phyloP scores from a whole-genome alignment of 2,797 vertebrate species.

The Enteromius paludinosus region DNA sequence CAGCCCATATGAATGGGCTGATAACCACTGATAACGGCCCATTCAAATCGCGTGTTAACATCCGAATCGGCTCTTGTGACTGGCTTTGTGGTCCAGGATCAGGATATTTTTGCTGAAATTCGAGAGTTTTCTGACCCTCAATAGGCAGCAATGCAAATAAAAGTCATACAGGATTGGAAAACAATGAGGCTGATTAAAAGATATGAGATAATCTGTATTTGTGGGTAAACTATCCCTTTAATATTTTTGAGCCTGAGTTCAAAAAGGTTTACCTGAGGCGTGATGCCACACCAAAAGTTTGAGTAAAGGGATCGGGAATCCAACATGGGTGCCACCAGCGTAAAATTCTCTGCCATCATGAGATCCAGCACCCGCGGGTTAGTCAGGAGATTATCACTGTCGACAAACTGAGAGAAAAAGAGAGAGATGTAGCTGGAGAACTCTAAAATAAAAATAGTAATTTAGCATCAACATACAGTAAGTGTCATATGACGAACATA shows the following conservation, averaged over 20 bases:
- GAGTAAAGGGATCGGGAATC: slow-evolving; percentile 95
- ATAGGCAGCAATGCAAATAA: too few species aligned
- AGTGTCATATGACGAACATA: neutral
- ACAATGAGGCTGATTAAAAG: neutral
- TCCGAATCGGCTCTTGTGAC: too few species aligned
- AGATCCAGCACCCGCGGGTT: slow-evolving; percentile 88
- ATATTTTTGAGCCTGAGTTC: neutral
- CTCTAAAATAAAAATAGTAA: neutral
- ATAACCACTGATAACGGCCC: too few species aligned
- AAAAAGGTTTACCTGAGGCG: slow-evolving; percentile 84
- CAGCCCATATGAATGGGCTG: too few species aligned
- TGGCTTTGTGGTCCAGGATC: too few species aligned
- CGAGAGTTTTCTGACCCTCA: too few species aligned
- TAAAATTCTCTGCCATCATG: slow-evolving; percentile 93
- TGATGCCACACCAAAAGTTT: slow-evolving; percentile 98
- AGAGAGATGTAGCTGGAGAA: neutral
- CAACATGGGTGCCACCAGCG: slow-evolving; percentile 92
- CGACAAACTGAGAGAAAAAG: slow-evolving; percentile 81
- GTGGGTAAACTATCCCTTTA: neutral
- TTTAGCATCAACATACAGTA: neutral
- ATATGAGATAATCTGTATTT: neutral
- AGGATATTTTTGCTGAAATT: too few species aligned
- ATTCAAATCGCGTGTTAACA: too few species aligned
- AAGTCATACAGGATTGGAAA: neutral
- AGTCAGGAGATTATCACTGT: slow-evolving; percentile 94